A percentile compares a stretch with the other conserved stretches of the same genome.
These are phyloP conservation scores for Exephanes ischioxanthus DNA, from an alignment of 2,888 invertebrate genomes.

Conservation along the genomic window DNA sequence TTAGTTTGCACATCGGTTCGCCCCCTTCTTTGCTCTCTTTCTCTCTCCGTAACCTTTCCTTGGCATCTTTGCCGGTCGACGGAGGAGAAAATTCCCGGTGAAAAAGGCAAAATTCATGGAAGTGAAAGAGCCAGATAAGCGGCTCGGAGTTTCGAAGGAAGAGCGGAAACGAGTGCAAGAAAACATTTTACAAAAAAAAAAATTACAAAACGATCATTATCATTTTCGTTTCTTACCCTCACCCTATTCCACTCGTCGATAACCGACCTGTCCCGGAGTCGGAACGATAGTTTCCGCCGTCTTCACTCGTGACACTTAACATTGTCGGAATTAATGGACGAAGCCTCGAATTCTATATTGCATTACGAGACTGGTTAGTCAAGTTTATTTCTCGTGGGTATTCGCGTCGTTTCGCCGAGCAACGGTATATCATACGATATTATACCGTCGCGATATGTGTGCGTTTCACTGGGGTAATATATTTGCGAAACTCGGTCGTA, in stretches of 20 bases:
- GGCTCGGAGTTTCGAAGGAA: neutral
- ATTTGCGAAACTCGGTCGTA: conserved; percentile 52
- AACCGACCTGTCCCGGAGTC: neutral
- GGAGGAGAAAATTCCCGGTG: neutral
- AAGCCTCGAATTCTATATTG: neutral
- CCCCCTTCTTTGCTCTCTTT: conserved; percentile 45
- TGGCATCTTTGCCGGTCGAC: conserved; percentile 9
- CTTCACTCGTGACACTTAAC: neutral
- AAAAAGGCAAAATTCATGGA: conserved; percentile 29
- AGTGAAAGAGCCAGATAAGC: conserved; percentile 28
- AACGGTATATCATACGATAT: conserved; percentile 1
- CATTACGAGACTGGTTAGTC: conserved; percentile 1
- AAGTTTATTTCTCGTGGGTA: conserved; percentile 11
- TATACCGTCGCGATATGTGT: neutral
- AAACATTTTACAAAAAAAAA: neutral
- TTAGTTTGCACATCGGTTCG: conserved; percentile 60
- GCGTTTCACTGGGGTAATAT: conserved; percentile 34
- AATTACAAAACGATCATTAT: neutral
- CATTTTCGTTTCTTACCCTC: conserved; percentile 9
- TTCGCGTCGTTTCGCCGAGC: neutral
- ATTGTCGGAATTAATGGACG: neutral
- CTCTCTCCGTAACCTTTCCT: conserved; percentile 34
- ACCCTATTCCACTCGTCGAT: neutral
- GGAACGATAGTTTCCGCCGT: neutral
- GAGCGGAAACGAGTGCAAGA: neutral